These are phyloP conservation scores for Saturnia japonica DNA, from an alignment of 2,888 invertebrate species.

Conservation along the genomic window DNA sequence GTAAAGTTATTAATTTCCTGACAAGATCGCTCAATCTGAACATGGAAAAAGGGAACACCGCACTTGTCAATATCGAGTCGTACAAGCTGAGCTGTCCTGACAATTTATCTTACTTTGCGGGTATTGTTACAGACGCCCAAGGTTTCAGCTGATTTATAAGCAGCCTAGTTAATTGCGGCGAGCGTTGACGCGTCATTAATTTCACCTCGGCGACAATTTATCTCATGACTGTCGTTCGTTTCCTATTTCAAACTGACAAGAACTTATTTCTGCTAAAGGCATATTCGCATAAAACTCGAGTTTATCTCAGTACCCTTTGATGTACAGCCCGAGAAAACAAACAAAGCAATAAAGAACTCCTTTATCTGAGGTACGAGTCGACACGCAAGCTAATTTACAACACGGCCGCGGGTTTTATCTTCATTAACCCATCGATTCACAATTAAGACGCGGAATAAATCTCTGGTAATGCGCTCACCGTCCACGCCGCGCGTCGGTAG, in stretches of 20 bases:
- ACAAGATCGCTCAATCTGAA: slow-evolving; percentile 48
- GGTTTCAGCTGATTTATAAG: slow-evolving; percentile 76
- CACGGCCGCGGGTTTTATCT: slow-evolving; percentile 81
- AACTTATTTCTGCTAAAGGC: slow-evolving; percentile 41
- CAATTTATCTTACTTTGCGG: slow-evolving; percentile 80
- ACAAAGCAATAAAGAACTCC: slow-evolving; percentile 81
- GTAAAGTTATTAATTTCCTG: slow-evolving; percentile 35
- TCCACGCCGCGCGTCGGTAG: slow-evolving; percentile 79
- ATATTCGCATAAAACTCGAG: slow-evolving; percentile 75
- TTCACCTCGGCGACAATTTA: slow-evolving; percentile 59
- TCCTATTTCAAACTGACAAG: slow-evolving; percentile 49
- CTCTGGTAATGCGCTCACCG: slow-evolving; percentile 80
- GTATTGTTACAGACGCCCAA: slow-evolving; percentile 70
- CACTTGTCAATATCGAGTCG: slow-evolving; percentile 72
- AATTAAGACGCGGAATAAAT: slow-evolving; percentile 82
- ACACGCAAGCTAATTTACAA: slow-evolving; percentile 83
- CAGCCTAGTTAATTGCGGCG: slow-evolving; percentile 72
- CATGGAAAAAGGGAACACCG: slow-evolving; percentile 52
- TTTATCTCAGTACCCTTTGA: slow-evolving; percentile 78
- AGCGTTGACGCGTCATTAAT: slow-evolving; percentile 68
- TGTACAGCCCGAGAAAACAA: slow-evolving; percentile 79
- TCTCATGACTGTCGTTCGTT: slow-evolving; percentile 53
- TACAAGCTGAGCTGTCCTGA: slow-evolving; percentile 69
- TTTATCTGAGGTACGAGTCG: slow-evolving; percentile 80
- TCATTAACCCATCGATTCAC: slow-evolving; percentile 83